Base-by-base conservation (phyloP, 2,797 vertebrate genomes). In the Enteromius radiatus region DNA sequence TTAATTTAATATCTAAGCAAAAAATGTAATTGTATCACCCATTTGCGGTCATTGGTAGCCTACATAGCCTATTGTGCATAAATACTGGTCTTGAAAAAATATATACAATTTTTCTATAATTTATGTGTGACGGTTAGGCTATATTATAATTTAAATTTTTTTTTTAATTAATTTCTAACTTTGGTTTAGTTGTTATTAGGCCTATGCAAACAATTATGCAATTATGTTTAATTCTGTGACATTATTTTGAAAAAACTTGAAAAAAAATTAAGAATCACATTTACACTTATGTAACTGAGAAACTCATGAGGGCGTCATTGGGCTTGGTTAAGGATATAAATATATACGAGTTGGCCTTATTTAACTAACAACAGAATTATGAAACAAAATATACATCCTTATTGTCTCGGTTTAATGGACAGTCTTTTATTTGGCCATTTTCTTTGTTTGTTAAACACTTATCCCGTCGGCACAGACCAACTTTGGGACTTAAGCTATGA, bases 271-370 rank as follows among this genome's bases (percentile, higher is more conserved):
- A 74, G 2, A 4, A 26, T 73, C 12, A 26, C 14, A 75, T 59
- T 75, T 41, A 10, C n/a, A 59, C 4, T 43, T 76, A 14, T 76
- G 5, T 26, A 61, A 11, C 41, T 41, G 56, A 26, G 54, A 76
- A 61, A 28, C 74, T 43, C 54, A 28, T 7, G 71, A 38, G 74
- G 54, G 54, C 74, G 74, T 76, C 23, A 4, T 76, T 61, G 36
- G 33, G 54, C 38, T 76, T 28, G n/a, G 11, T 36, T 54, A 56
- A 0, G 5, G 19, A 26, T 17, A 54, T 0, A 38, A 43, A 43
- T 43, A 43, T 49, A 9, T 12, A 28, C 1, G 7, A 11, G 11
- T 8, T 61, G 11, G 23, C 15, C 49, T 28, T 56, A 19, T 36
- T 68, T 36, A 12, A 28, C 7, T 31, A 28, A 19, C 8, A 64